These are phyloP conservation scores for Ormyrus labotus DNA, from an alignment of 2,888 invertebrate genomes.

Conservation along the genomic window DNA sequence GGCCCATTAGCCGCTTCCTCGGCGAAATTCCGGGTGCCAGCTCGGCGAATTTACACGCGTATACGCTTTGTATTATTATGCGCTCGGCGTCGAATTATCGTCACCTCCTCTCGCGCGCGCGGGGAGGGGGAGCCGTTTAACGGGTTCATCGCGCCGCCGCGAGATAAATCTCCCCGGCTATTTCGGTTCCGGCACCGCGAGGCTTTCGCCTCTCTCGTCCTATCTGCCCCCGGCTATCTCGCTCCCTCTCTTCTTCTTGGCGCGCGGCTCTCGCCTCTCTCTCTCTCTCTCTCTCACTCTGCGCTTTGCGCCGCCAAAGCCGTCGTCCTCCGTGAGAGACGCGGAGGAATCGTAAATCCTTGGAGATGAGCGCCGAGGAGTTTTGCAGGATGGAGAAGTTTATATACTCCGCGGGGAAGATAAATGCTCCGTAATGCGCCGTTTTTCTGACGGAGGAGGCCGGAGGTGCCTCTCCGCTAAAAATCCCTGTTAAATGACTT, in stretches of 20 bases:
- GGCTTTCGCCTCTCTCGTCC: conserved; percentile 20
- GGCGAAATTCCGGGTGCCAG: neutral
- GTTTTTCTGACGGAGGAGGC: neutral
- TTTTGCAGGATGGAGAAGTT: conserved; percentile 4
- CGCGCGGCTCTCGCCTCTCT: neutral
- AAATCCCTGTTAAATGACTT: neutral
- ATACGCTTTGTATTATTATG: conserved; percentile 56
- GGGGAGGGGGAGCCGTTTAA: conserved; percentile 60
- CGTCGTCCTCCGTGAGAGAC: conserved; percentile 10
- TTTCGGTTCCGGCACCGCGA: conserved; percentile 63
- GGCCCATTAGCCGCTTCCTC: conserved; percentile 3
- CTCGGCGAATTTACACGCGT: conserved; percentile 53
- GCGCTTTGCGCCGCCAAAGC: neutral
- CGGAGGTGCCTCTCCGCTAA: neutral
- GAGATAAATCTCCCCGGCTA: conserved; percentile 67
- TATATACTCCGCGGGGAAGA: conserved; percentile 30
- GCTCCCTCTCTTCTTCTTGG: neutral
- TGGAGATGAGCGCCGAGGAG: conserved; percentile 33
- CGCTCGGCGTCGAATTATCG: conserved; percentile 51
- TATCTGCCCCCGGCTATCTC: conserved; percentile 11
- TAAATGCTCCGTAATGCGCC: conserved; percentile 9
- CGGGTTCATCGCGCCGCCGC: conserved; percentile 62
- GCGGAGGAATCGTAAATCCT: conserved; percentile 50
- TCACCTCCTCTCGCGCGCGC: neutral
- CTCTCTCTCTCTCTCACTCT: no score